These are phyloP conservation scores for Sceloporus undulatus DNA, from an alignment of 2,113 vertebrate genomes.

Conservation along the genomic window DNA sequence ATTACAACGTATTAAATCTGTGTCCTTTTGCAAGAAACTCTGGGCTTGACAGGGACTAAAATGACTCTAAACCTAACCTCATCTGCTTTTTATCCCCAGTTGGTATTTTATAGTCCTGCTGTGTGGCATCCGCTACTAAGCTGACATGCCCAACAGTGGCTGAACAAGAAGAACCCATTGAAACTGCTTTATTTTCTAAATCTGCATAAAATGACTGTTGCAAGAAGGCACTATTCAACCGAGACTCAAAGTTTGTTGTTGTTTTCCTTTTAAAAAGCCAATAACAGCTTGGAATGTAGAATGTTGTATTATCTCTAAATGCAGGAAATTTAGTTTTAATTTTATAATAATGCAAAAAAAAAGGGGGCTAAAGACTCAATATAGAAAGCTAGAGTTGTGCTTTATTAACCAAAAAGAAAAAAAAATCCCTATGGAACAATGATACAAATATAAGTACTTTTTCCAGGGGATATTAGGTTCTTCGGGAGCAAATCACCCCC, in stretches of 20 bases:
- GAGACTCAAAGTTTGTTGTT: conserved; percentile 65
- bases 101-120: conserved; percentile 69
- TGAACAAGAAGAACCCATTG: conserved; percentile 68
- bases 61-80: conserved; percentile 69
- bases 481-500: conserved; percentile 72
- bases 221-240: conserved; percentile 59
- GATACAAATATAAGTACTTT: conserved; percentile 70
- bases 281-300: conserved; percentile 58
- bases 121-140: conserved; percentile 72
- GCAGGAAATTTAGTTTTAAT: conserved; percentile 55
- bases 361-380: conserved; percentile 56
- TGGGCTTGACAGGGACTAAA: conserved; percentile 72
- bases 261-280: conserved; percentile 33
- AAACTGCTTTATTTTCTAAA: conserved; percentile 76
- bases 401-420: conserved; percentile 28
- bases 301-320: conserved; percentile 58
- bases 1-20: conserved; percentile 75
- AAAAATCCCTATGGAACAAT: conserved; percentile 57
- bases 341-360: conserved; percentile 43
- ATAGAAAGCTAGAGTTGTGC: conserved; percentile 43
- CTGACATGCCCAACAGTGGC: conserved; percentile 70
- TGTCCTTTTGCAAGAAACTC: conserved; percentile 67
- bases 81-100: conserved; percentile 57
- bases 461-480: conserved; percentile 71
- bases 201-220: conserved; percentile 72